Base-by-base conservation (phyloP, 2,113 vertebrate genomes). In the Camelus bactrianus region DNA sequence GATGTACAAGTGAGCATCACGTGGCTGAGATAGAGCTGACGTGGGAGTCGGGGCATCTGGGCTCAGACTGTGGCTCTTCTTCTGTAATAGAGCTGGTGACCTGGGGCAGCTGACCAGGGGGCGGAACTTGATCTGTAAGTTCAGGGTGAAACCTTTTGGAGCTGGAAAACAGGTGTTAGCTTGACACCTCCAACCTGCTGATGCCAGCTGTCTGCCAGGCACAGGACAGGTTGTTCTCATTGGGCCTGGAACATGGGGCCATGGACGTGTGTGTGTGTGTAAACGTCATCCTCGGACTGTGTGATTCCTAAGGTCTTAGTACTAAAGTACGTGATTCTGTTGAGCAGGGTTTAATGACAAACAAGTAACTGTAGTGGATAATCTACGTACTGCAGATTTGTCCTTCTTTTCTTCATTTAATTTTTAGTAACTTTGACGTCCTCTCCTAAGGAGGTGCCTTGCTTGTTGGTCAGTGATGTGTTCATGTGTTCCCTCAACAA, bases 241-340 rank as follows among this genome's bases (percentile, higher is more conserved):
- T 58, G 26, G 64, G 24, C 67, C 35, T 54, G 22, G 11, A 19
- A 8, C 1, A 1, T 82, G 56, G 82, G 28, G n/a, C 7, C 19
- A 0, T 72, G 26, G 35, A 42, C 38, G 15, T 48, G 8, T 54
- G 26, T 14, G 5, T 26, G 32, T 17, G 0, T 5, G 3, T 26
- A 5, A 48, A 46, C 30, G 54, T 38, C 13, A 1, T 30, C 83
- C 83, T 84, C 48, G 13, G 20, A 30, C 19, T 65, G 12, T n/a
- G 3, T 64, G 4, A 32, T 5, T 48, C 90, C 32, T 93, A 38
- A 70, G 46, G 30, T 69, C 67, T 9, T 2, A n/a, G 14, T 46
- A 5, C 38, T 35, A 2, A 72, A 38, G 38, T 14, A 16, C 2
- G 6, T 17, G 48, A 54, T 48, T 60, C 35, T 60, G 38, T 16